A percentile compares a stretch with the other conserved stretches of the same genome.
These are phyloP conservation scores for Pristis pectinata DNA, from an alignment of 2,797 vertebrate species.

Conservation along the genomic window DNA sequence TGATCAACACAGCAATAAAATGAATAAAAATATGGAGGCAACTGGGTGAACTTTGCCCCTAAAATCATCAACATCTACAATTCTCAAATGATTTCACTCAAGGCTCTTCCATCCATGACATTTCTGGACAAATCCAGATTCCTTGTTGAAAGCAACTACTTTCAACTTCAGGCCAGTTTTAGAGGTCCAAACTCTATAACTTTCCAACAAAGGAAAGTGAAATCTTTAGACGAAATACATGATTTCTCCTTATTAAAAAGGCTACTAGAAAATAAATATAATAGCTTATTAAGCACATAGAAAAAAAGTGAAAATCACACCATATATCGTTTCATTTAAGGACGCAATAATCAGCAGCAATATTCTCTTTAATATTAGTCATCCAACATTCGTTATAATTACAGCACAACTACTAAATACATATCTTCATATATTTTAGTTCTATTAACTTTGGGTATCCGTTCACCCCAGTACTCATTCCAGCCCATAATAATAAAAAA, in stretches of 20 bases:
- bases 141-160: not conserved
- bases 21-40: not conserved
- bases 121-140: too few species aligned
- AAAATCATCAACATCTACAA: not conserved
- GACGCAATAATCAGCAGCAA: not conserved
- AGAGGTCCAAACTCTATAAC: not conserved
- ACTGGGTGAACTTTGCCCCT: not conserved
- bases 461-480: not conserved
- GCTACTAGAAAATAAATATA: not conserved
- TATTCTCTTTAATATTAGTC: too few species aligned
- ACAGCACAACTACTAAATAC: too few species aligned
- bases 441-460: not conserved
- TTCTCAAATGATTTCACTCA: too few species aligned
- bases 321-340: not conserved
- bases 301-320: conserved; percentile 36
- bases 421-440: not conserved
- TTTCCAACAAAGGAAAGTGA: not conserved
- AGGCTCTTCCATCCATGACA: too few species aligned
- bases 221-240: not conserved
- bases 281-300: not conserved
- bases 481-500: not conserved
- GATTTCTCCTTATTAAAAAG: not conserved
- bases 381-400: too few species aligned
- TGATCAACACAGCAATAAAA: not conserved
- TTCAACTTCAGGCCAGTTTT: not conserved